Percentiles rank a stretch among this genome's conserved stretches.
phyloP scores from a whole-genome alignment of 2,113 vertebrate species.

The Eudyptes chrysolophus region DNA sequence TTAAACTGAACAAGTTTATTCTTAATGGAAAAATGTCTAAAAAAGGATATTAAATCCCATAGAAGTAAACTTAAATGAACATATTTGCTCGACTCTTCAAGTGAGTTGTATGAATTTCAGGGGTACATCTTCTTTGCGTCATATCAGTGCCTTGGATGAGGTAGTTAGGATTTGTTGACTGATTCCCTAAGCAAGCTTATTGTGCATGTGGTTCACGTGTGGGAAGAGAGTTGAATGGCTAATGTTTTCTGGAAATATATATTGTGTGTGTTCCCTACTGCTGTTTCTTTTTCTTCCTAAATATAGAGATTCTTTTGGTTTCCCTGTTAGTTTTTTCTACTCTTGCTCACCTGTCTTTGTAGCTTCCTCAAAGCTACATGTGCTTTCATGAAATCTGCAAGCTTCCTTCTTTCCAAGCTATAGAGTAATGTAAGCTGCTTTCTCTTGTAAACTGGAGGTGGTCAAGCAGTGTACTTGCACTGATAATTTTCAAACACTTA shows the following conservation, averaged over 20 bases:
- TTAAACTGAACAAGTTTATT: neutral
- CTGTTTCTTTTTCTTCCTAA: neutral
- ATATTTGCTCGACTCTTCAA: neutral
- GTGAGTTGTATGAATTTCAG: neutral
- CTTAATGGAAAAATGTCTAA: neutral
- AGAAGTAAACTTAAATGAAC: neutral
- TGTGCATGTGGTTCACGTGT: neutral
- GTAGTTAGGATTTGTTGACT: neutral
- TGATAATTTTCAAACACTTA: neutral
- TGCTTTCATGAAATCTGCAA: neutral
- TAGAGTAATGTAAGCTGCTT: neutral
- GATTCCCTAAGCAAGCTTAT: neutral
- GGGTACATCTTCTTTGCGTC: neutral
- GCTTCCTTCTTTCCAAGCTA: neutral
- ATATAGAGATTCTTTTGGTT: neutral
- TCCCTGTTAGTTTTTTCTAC: neutral
- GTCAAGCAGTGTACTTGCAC: neutral
- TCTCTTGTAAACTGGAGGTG: neutral
- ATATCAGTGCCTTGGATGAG: neutral
- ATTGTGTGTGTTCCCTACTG: neutral
- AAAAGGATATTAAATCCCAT: neutral
- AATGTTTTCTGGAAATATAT: neutral
- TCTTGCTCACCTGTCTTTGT: neutral
- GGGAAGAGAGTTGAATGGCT: neutral
- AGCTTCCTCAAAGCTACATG: neutral